These are phyloP conservation scores for Gyrodactylus bullatarudis DNA, from an alignment of 1,140 invertebrate species.

Conservation along the genomic window DNA sequence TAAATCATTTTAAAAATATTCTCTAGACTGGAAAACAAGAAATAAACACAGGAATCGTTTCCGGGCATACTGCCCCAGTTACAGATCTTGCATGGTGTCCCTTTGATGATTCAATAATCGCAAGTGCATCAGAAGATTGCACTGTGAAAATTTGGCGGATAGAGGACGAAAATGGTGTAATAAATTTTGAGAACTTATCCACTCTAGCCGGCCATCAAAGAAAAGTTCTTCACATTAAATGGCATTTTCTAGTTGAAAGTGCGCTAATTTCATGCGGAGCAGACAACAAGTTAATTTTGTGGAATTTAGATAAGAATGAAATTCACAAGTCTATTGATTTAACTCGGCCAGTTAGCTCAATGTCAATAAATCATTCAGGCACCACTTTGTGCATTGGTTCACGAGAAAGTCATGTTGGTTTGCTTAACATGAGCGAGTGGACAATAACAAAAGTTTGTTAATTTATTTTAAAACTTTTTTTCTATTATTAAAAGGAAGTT, in stretches of 20 bases:
- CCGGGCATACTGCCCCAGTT: slow-evolving; percentile 17
- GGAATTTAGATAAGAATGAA: neutral
- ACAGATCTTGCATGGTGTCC: slow-evolving; percentile 20
- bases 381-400: neutral
- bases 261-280: neutral
- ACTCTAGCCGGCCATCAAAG: neutral
- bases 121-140: slow-evolving; percentile 17
- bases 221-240: neutral
- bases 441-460: neutral
- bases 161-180: neutral
- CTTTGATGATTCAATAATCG: slow-evolving; percentile 19
- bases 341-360: neutral
- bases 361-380: neutral
- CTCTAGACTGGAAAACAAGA: slow-evolving; percentile 17
- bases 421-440: neutral
- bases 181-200: slow-evolving; percentile 7
- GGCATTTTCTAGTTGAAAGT: neutral
- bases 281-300: neutral
- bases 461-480: too few species aligned
- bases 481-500: neutral
- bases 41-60: slow-evolving; percentile 14
- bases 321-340: neutral
- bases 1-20: neutral
- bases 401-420: neutral
- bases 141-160: slow-evolving; percentile 12